Percentiles rank a stretch among this genome's conserved stretches.
phyloP scores from a whole-genome alignment of 2,113 vertebrate species.

The Cyrtonyx montezumae region DNA sequence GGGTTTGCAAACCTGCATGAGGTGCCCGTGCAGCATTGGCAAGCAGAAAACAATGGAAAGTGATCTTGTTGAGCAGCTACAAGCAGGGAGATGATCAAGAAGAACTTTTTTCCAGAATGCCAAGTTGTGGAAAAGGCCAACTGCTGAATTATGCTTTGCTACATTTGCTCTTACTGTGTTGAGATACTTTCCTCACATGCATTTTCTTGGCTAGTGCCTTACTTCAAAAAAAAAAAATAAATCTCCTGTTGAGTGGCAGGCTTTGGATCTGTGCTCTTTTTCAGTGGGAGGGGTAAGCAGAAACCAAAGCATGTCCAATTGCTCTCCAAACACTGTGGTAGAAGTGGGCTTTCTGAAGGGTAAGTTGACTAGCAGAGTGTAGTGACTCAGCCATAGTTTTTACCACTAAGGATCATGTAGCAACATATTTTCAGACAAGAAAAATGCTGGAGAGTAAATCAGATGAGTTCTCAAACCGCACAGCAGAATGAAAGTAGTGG shows the following conservation, averaged over 20 bases:
- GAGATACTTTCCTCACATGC: not conserved
- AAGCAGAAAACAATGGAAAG: not conserved
- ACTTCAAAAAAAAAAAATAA: not conserved
- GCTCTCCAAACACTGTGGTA: not conserved
- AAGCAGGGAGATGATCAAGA: not conserved
- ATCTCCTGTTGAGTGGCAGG: not conserved
- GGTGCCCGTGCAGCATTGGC: not conserved
- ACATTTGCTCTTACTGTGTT: not conserved
- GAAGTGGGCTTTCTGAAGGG: not conserved
- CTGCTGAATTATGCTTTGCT: not conserved
- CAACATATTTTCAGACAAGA: conserved; percentile 44
- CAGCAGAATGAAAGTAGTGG: conserved; percentile 33
- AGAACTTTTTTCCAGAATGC: not conserved
- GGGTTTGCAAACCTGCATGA: not conserved
- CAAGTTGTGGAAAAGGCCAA: not conserved
- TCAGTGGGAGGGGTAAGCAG: not conserved
- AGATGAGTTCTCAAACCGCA: conserved; percentile 67
- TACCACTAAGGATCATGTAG: not conserved
- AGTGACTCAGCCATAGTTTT: conserved; percentile 39
- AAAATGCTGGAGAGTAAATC: conserved; percentile 51
- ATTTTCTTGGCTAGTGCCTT: not conserved
- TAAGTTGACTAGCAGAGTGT: not conserved
- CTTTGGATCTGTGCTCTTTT: not conserved
- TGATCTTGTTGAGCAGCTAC: not conserved
- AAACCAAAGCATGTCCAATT: not conserved